Conservation (phyloP, 2,797 vertebrate species). For the Sebastes itinus region DNA sequence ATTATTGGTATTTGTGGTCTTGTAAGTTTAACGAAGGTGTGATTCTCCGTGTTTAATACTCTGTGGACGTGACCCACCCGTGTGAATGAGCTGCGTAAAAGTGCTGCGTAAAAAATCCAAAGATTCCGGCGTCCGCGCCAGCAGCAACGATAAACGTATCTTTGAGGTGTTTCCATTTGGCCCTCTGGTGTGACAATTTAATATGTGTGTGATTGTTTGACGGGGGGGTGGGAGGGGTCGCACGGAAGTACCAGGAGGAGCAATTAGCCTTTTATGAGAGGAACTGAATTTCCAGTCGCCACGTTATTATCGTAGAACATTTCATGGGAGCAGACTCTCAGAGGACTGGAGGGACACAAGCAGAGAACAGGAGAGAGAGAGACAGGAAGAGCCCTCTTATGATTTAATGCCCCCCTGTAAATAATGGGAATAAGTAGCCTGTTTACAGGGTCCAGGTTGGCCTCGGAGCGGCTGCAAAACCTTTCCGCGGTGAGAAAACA, state of each 20-base stretch:
- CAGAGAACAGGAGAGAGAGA: background rate
- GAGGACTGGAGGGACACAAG: constrained; percentile 22
- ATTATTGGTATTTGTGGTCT: constrained; percentile 37
- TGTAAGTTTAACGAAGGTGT: background rate
- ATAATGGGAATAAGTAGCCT: constrained; percentile 64
- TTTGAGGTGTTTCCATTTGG: constrained; percentile 48
- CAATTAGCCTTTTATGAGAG: constrained; percentile 74
- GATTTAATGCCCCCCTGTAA: constrained; percentile 73
- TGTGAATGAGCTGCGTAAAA: constrained; percentile 1
- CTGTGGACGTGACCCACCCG: background rate
- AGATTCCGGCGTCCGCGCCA: constrained; percentile 11
- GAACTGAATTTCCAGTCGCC: constrained; percentile 65
- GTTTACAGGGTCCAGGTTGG: constrained; percentile 65
- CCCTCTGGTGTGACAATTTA: constrained; percentile 37
- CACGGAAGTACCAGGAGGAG: constrained; percentile 59
- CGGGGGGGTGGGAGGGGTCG: background rate
- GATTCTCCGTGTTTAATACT: constrained; percentile 9
- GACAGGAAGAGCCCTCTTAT: constrained; percentile 75
- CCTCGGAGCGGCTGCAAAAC: constrained; percentile 43
- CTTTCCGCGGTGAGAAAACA: constrained; percentile 57
- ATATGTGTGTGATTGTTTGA: constrained; percentile 32
- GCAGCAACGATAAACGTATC: constrained; percentile 22
- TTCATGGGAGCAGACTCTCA: constrained; percentile 41
- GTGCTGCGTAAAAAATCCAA: constrained; percentile 22
- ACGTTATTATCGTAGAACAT: constrained; percentile 47